Conservation (phyloP, 2,888 invertebrate species). For the Drosophila pseudotalamancana region DNA sequence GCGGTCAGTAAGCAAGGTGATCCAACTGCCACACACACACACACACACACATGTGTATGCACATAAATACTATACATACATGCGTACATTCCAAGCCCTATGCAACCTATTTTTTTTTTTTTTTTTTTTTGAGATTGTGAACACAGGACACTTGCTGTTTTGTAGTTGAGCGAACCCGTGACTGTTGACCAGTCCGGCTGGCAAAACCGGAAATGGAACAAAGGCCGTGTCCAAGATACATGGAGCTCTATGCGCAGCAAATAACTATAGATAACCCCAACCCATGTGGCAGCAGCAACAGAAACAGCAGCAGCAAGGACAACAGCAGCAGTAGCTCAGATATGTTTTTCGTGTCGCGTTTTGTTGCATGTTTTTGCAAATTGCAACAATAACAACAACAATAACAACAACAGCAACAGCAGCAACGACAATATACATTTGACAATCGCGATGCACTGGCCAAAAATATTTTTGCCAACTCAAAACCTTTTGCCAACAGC, state of each 20-base stretch:
- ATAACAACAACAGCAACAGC: background rate
- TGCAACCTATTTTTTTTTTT: background rate
- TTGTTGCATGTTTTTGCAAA: constrained; percentile 34
- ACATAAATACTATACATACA: background rate
- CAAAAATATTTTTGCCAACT: constrained; percentile 49
- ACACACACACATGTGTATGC: background rate
- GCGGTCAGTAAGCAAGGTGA: constrained; percentile 43
- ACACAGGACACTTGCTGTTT: constrained; percentile 13
- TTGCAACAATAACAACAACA: constrained; percentile 21
- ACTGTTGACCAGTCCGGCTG: constrained; percentile 12
- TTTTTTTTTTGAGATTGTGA: background rate
- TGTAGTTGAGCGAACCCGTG: constrained; percentile 34
- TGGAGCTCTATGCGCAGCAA: constrained; percentile 25
- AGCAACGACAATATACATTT: constrained; percentile 29
- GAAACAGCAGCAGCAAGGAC: no score
- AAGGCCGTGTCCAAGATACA: constrained; percentile 11
- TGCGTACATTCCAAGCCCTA: constrained; percentile 1
- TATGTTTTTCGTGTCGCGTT: constrained; percentile 36
- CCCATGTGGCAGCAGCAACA: background rate
- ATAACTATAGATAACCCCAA: constrained; percentile 5
- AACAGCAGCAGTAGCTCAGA: constrained; percentile 13
- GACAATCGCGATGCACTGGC: constrained; percentile 40
- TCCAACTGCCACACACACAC: constrained; percentile 15
- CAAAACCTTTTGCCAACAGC: constrained; percentile 40
- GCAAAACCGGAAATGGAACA: constrained; percentile 50